Evolutionary conservation across 2,797 vertebrate species (phyloP), one percentile per base, ranked within the genome.

Genomic region (Oryzias sinensis): DNA sequence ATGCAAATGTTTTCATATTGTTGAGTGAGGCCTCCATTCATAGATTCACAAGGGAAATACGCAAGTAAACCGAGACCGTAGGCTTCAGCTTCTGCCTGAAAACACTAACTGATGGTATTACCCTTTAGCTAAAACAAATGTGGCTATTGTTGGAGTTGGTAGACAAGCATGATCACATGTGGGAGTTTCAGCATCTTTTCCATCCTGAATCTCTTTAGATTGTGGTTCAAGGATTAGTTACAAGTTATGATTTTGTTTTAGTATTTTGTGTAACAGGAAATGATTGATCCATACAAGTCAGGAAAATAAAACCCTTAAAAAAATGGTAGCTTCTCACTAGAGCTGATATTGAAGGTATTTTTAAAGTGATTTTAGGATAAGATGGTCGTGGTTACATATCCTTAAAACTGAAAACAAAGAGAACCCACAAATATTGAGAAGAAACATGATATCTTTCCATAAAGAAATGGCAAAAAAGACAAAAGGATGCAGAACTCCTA

Each of bases 1-100:
- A 89, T 86, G 84, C 83, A 83, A 89, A 90, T 87, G 80, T 87
- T 89, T 87, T 85, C 71, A 70, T 77, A 83, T 83, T 70, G 79
- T 86, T 46, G 78, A 76, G 83, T 57, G 76, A 82, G 78, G 61
- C 60, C 55, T 56, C 68, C 78, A 76, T 86, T 87, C 82, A 87
- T 37, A 4, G 33, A 37, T 84, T 64, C 65, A 65, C 53, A 45
- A 53, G 18, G 44, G 73, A 18, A 57, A 52, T 42, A 48, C 27
- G 24, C 66, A 59, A 15, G 40, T 67, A 56, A 62, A 57, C 66
- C 52, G 0, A 1, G 55, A 71, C 80, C 43, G 79, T 75, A 70
- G 84, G 73, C 74, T 78, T 56, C 49, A 56, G 77, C 64, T 49
- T 43, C 55, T 16, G 61, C 76, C 65, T 79, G 63, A 79, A 79